Base-by-base conservation (phyloP, 1,140 invertebrate species). In the Lethocerus indicus region DNA sequence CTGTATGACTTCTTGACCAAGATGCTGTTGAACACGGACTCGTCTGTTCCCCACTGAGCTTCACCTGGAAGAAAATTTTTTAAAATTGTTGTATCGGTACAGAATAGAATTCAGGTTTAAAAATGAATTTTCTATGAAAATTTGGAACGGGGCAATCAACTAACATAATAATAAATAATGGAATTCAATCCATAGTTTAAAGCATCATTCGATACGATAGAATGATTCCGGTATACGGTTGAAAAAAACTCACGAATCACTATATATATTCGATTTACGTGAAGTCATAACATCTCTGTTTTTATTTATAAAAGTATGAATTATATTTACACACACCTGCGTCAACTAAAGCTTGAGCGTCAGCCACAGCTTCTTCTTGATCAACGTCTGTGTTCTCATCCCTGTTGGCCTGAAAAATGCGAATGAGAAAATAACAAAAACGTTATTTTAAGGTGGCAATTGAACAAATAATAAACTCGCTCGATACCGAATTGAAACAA, bases 341-440 rank as follows among this genome's bases (percentile, higher is more conserved):
- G 50, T 71, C 63, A 28, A 65, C 66, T 1, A 79, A 61, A 12
- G 64, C 67, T 56, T 75, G 67, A 5, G 75, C 76, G 59, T 79
- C 78, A 21, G 67, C 57, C 20, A 52, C 53, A 3, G 72, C 75
- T 29, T 65, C 61, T 2, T 53, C 61, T 24, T 64, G 61, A 61
- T 73, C 66, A n/a, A 76, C 67, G 26, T 65, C 68, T 54, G 81
- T 76, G 63, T 83, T 80, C 68, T 89, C 84, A 63, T 85, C 81
- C 21, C 84, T 72, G 59, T 85, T 85, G 39, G 76, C 85, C 72
- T 87, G 79, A 32, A 27, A 42, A 32, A 9, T 32, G 29, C 29
- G n/a, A 9, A 32, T 32, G 9, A 32, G 29, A 9, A 32, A n/a
- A 32, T 32, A 32, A 32, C n/a, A n/a, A 9, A 9, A 32, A 32